phyloP scores from a whole-genome alignment of 2,888 invertebrate species.

The Drosophila anceps region DNA sequence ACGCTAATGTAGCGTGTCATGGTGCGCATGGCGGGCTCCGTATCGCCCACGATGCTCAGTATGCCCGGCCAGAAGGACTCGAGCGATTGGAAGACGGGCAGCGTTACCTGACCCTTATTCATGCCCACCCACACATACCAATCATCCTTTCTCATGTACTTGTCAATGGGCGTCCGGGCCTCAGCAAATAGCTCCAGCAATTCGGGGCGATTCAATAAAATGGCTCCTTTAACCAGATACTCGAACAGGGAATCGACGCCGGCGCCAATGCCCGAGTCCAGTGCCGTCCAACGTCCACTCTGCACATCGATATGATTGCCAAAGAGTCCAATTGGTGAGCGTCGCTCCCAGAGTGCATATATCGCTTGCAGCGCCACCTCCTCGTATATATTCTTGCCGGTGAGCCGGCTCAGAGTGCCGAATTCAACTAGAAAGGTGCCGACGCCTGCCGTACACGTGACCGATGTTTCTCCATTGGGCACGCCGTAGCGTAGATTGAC shows the following conservation, averaged over 20 bases:
- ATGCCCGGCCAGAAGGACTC: constrained; percentile 99
- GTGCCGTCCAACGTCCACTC: constrained; percentile 98
- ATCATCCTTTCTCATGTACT: constrained; percentile 95
- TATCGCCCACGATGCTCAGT: constrained; percentile 94
- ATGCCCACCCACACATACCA: constrained; percentile 99
- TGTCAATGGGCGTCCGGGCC: constrained; percentile 91
- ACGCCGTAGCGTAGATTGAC: constrained; percentile 96
- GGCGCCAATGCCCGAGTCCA: constrained; percentile 98
- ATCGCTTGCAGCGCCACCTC: constrained; percentile 97
- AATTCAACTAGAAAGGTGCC: constrained; percentile 99
- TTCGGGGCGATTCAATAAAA: constrained; percentile 95
- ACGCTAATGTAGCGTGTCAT: constrained; percentile 98
- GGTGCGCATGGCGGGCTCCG: constrained; percentile 95
- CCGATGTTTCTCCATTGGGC: constrained; percentile 96
- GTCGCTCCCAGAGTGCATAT: constrained; percentile 93
- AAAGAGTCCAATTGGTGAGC: constrained; percentile 94
- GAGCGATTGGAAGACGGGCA: constrained; percentile 99
- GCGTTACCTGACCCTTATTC: constrained; percentile 96
- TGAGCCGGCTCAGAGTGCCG: constrained; percentile 95
- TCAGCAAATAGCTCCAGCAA: constrained; percentile 96
- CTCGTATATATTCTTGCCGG: constrained; percentile 97
- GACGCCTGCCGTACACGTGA: constrained; percentile 99
- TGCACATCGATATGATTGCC: constrained; percentile 99
- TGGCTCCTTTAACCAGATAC: constrained; percentile 98
- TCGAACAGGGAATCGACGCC: constrained; percentile 99